Conservation (phyloP, 2,888 invertebrate genomes). For the Philhelius pedissequus region DNA sequence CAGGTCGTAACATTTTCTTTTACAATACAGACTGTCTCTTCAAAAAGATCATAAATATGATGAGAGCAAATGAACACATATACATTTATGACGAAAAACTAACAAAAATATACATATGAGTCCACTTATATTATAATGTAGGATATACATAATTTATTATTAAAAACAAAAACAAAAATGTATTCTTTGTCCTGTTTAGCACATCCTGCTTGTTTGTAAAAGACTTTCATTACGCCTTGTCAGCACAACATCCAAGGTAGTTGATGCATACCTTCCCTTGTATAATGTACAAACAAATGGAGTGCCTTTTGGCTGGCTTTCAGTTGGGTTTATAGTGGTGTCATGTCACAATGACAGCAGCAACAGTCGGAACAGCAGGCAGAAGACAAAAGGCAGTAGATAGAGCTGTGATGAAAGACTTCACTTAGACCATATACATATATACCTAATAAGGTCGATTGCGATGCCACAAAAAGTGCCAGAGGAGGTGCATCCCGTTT, state of each 20-base stretch:
- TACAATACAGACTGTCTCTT: background rate
- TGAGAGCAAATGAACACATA: background rate
- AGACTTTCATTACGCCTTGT: constrained; percentile 6
- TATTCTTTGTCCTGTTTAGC: background rate
- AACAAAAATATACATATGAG: background rate
- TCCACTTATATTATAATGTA: too few relatives aligned
- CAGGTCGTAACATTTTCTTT: background rate
- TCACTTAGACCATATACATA: background rate
- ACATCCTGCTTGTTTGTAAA: background rate
- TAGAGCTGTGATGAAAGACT: background rate
- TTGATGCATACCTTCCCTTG: background rate
- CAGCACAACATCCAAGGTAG: background rate
- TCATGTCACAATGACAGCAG: constrained; percentile 3
- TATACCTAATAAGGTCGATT: constrained; percentile 20
- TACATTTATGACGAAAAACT: background rate
- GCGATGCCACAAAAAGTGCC: constrained; percentile 5
- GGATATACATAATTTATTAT: background rate
- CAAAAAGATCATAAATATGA: background rate
- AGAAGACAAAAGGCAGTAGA: background rate
- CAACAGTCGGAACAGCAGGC: background rate
- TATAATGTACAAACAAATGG: constrained; percentile 8
- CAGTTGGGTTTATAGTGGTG: constrained; percentile 16
- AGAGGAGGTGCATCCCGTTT: background rate
- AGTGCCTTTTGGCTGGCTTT: constrained; percentile 19
- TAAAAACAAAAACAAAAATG: background rate